Percentiles rank a stretch among this genome's conserved stretches.
These are phyloP conservation scores for Andrena camellia DNA, from an alignment of 2,888 invertebrate genomes.

Conservation along the genomic window DNA sequence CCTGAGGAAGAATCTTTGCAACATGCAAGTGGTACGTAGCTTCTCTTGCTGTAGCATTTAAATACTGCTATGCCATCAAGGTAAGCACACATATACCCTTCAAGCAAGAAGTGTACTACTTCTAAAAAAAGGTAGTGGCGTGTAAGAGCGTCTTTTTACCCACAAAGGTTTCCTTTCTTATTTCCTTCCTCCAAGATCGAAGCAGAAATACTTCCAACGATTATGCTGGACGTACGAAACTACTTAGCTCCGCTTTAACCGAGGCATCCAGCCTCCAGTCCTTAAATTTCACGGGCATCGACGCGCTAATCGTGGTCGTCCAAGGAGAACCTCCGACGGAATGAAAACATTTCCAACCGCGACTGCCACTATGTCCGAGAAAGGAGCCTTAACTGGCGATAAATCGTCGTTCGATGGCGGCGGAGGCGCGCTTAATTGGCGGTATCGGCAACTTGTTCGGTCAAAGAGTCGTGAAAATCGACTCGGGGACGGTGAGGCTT, in stretches of 20 bases:
- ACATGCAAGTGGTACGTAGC: too few species aligned
- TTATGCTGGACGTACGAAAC: not conserved
- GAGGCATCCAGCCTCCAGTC: conserved; percentile 11
- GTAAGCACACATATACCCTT: not conserved
- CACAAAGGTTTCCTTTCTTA: too few species aligned
- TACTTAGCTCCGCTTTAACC: conserved; percentile 19
- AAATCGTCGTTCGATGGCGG: conserved; percentile 61
- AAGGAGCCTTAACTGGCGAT: conserved; percentile 51
- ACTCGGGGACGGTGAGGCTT: conserved; percentile 8
- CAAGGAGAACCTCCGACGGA: conserved; percentile 27
- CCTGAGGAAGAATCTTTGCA: too few species aligned
- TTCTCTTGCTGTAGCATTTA: too few species aligned
- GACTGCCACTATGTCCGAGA: conserved; percentile 45
- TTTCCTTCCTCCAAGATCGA: not conserved
- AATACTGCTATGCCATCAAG: not conserved
- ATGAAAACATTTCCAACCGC: conserved; percentile 57
- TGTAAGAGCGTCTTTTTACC: too few species aligned
- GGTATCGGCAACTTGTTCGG: conserved; percentile 50
- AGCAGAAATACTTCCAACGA: not conserved
- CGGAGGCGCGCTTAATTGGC: conserved; percentile 59
- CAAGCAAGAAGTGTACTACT: not conserved
- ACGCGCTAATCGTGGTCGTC: conserved; percentile 51
- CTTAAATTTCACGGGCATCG: conserved; percentile 57
- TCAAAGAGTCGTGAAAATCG: conserved; percentile 60
- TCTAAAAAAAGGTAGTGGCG: too few species aligned